phyloP scores from a whole-genome alignment of 2,888 invertebrate genomes.

The Hyles lineata region DNA sequence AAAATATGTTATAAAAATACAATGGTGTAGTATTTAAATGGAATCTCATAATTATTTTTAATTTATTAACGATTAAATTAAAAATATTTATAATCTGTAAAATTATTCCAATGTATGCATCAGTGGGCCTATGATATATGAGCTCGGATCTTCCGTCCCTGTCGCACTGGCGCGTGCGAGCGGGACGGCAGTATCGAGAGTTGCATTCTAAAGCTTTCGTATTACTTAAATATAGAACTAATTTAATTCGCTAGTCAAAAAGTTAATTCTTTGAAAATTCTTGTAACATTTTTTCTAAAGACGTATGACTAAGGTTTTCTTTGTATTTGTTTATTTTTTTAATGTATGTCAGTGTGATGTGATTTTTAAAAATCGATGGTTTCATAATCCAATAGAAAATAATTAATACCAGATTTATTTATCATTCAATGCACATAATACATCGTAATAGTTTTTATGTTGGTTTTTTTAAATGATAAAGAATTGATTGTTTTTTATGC shows the following conservation, averaged over 20 bases:
- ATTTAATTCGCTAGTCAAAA: slow-evolving; percentile 82
- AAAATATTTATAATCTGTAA: slow-evolving; percentile 44
- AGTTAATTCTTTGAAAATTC: slow-evolving; percentile 62
- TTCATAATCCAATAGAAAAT: too few relatives aligned
- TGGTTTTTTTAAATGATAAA: too few relatives aligned
- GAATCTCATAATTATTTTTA: slow-evolving; percentile 46
- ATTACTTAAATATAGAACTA: slow-evolving; percentile 75
- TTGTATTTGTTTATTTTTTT: slow-evolving; percentile 25
- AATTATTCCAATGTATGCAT: slow-evolving; percentile 38
- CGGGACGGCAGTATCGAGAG: slow-evolving; percentile 36
- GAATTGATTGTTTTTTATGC: background rate
- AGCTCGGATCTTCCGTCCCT: slow-evolving; percentile 37
- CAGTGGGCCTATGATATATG: slow-evolving; percentile 39
- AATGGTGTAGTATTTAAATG: slow-evolving; percentile 47
- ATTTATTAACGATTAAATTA: slow-evolving; percentile 40
- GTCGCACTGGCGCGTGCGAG: slow-evolving; percentile 45
- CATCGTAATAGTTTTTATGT: too few relatives aligned
- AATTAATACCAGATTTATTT: too few relatives aligned
- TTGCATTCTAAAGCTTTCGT: slow-evolving; percentile 63
- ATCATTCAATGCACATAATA: too few relatives aligned
- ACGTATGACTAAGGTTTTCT: slow-evolving; percentile 40
- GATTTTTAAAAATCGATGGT: background rate
- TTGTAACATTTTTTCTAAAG: slow-evolving; percentile 32
- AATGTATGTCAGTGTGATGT: background rate
- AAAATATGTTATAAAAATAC: slow-evolving; percentile 26